Evolutionary conservation across 2,113 vertebrate genomes (phyloP), one percentile per base, ranked within the genome.

Genomic region (Halcyon malimbica): DNA sequence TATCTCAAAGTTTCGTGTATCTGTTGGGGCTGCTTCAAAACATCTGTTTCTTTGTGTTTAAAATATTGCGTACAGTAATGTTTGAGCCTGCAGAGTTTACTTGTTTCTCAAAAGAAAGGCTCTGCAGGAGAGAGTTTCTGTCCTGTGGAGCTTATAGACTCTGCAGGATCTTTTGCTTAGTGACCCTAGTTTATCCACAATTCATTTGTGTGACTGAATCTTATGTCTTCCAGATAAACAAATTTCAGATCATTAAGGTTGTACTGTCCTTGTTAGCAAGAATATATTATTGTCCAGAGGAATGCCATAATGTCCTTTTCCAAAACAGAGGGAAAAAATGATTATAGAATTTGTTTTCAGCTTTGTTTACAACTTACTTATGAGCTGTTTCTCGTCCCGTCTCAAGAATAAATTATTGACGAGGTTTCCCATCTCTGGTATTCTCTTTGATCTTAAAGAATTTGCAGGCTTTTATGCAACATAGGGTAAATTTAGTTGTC

Each of bases 41-140:
- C n/a, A 51, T 83, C 71, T 93, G 50, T 0, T 16, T 37, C 91
- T 86, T 67, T 93, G 64, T 94, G 67, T 89, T 89, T 94, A 85
- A 93, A 93, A 89, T 87, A 73, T 13, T 87, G 37, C 76, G 89
- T 92, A 83, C 65, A 94, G 62, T 91, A 93, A 80, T 50, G 14
- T 89, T 83, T 73, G 62, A 94, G 87, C 77, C 87, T 94, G 91
- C 70, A 80, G 91, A 95, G 82, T 93, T 92, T 89, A 57, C 83
- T 95, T 97, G 87, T 95, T 96, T 92, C 77, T 89, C n/a, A 77
- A 78, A 96, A 96, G 91, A 96, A 97, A 94, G 94, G 46, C 95
- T 91, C 94, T 79, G 92, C 92, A 91, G 90, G 92, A 95, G 57
- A 76, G 86, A 91, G 69, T 89, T 96, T 94, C 88, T 80, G 62